phyloP scores from a whole-genome alignment of 2,797 vertebrate genomes.

The Falco novaeseelandiae region DNA sequence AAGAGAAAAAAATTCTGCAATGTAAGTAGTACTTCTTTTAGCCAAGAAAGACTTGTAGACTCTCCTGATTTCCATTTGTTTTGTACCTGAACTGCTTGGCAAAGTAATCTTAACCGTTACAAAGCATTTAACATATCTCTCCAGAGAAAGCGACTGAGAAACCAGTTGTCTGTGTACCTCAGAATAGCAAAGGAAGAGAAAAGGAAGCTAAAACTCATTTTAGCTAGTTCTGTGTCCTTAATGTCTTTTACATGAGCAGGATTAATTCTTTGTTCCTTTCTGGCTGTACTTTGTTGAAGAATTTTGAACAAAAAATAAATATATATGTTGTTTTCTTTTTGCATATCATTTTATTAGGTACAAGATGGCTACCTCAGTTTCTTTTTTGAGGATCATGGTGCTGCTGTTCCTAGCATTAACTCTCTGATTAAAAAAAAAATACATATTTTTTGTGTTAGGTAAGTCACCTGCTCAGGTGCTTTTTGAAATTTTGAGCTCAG shows the following conservation, averaged over 20 bases:
- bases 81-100: neutral
- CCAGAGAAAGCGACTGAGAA: neutral
- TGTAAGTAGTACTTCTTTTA: neutral
- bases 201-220: neutral
- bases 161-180: neutral
- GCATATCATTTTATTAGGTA: neutral
- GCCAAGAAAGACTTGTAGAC: neutral
- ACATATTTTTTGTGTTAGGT: neutral
- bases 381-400: neutral
- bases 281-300: neutral
- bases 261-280: neutral
- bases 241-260: neutral
- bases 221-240: neutral
- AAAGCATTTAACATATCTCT: neutral
- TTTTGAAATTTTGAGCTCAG: neutral
- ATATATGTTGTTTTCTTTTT: rapidly evolving
- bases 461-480: neutral
- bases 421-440: neutral
- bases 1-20: neutral
- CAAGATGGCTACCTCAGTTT: neutral
- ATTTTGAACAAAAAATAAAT: neutral
- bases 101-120: neutral
- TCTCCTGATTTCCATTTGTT: neutral
- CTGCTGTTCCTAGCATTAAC: neutral
- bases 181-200: neutral